phyloP scores from a whole-genome alignment of 2,888 invertebrate genomes.

The Lumbricus terrestris region DNA sequence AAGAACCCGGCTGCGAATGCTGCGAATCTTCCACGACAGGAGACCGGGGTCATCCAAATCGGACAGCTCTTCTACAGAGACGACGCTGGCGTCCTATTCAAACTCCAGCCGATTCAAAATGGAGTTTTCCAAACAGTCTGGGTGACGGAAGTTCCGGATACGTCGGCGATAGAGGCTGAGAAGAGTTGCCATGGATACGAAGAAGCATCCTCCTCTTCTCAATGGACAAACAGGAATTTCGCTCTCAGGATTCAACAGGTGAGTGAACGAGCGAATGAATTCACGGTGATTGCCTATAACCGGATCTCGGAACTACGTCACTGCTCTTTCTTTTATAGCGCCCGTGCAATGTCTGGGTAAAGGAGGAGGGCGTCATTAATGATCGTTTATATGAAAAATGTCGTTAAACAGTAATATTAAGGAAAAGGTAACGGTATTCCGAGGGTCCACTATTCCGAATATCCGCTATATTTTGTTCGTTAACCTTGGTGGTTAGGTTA shows the following conservation, averaged over 20 bases:
- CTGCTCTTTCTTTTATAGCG: too few species aligned
- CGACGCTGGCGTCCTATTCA: not conserved
- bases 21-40: not conserved
- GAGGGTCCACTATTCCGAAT: too few species aligned
- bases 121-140: too few species aligned
- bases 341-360: too few species aligned
- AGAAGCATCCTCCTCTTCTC: not conserved
- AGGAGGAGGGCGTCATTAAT: too few species aligned
- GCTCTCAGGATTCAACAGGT: not conserved
- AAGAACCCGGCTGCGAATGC: not conserved
- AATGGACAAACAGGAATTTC: not conserved
- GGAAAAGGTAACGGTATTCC: too few species aligned
- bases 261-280: not conserved
- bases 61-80: not conserved
- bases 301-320: too few species aligned
- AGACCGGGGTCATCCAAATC: not conserved
- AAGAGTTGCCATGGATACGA: not conserved
- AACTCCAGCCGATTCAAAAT: not conserved
- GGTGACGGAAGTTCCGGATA: not conserved
- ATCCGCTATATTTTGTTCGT: too few species aligned
- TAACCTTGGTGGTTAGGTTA: too few species aligned
- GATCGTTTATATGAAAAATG: too few species aligned
- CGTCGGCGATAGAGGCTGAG: not conserved
- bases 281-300: too few species aligned
- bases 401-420: too few species aligned